phyloP scores from a whole-genome alignment of 2,888 invertebrate species.

The Tenthredo mesomela region DNA sequence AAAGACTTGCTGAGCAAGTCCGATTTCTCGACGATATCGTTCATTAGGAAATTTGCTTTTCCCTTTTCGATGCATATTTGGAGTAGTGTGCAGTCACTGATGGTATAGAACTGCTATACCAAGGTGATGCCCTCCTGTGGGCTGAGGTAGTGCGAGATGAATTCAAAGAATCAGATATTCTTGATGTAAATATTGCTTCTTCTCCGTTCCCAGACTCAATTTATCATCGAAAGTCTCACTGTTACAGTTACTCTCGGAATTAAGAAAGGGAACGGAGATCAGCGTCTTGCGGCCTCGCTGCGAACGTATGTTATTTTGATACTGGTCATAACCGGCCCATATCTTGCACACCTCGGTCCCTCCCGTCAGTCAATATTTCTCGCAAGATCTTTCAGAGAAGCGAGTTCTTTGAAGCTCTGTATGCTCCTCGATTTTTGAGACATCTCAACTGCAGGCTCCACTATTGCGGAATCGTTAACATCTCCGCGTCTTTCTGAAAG shows the following conservation, averaged over 20 bases:
- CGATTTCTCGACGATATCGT: neutral
- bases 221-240: neutral
- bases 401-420: slow-evolving; percentile 49
- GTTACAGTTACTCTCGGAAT: neutral
- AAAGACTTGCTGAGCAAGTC: slow-evolving; percentile 31
- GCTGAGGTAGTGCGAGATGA: slow-evolving; percentile 56
- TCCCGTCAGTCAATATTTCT: slow-evolving; percentile 60
- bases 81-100: slow-evolving; percentile 50
- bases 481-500: neutral
- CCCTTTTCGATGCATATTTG: neutral
- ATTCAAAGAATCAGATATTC: neutral
- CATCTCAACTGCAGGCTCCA: neutral
- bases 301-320: slow-evolving; percentile 57
- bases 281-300: slow-evolving; percentile 51
- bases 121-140: slow-evolving; percentile 52
- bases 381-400: slow-evolving; percentile 55
- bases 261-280: slow-evolving; percentile 50
- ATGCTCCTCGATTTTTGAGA: slow-evolving; percentile 32
- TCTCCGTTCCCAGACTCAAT: slow-evolving; percentile 49
- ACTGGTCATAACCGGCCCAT: slow-evolving; percentile 53
- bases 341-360: slow-evolving; percentile 57
- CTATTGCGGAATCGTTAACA: neutral
- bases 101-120: slow-evolving; percentile 56
- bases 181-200: neutral
- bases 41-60: neutral